A percentile compares a stretch with the other conserved stretches of the same genome.
These are phyloP conservation scores for Promerops cafer DNA, from an alignment of 2,113 vertebrate species.

Conservation along the genomic window DNA sequence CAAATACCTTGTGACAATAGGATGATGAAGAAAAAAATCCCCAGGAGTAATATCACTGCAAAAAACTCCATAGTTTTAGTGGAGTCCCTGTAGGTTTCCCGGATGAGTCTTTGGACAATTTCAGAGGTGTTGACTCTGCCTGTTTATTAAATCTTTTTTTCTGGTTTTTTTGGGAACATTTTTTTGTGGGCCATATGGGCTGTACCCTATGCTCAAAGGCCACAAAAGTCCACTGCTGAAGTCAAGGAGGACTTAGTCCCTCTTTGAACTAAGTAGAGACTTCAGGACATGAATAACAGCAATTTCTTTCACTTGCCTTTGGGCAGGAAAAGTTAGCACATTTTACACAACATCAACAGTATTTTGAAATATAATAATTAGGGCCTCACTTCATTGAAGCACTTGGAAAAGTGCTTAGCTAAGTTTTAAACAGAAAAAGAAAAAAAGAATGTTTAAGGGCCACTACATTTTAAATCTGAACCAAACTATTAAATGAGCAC, in stretches of 20 bases:
- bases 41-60: neutral
- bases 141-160: neutral
- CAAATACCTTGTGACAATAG: neutral
- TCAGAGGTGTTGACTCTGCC: neutral
- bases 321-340: neutral
- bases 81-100: neutral
- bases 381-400: neutral
- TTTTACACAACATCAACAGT: neutral
- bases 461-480: neutral
- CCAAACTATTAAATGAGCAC: neutral
- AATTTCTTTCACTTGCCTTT: neutral
- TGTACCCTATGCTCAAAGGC: neutral
- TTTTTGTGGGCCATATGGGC: neutral
- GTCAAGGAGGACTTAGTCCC: neutral
- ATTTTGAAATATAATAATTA: neutral
- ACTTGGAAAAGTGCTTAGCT: neutral
- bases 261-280: neutral
- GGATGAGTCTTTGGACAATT: neutral
- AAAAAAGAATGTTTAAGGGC: neutral
- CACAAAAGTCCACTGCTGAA: neutral
- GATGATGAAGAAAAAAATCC: neutral
- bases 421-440: neutral
- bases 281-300: neutral
- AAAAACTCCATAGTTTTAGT: neutral
- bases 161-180: neutral